These are phyloP conservation scores for Leptobrachium ailaonicum DNA, from an alignment of 2,113 vertebrate genomes.

Conservation along the genomic window DNA sequence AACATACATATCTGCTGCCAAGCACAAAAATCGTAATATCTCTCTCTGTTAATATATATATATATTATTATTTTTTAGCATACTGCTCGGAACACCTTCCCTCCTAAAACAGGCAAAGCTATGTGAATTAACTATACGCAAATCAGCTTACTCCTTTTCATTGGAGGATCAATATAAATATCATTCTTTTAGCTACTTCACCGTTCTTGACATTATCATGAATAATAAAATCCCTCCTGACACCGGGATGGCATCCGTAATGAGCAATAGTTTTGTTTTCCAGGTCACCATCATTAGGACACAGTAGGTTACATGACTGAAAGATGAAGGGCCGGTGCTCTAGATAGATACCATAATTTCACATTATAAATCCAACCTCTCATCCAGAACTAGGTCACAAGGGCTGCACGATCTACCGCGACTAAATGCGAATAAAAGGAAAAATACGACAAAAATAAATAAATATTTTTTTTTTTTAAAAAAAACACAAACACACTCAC, in stretches of 20 bases:
- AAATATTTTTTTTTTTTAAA: not conserved
- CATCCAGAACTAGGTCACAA: constrained; percentile 43
- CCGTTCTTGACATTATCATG: constrained; percentile 43
- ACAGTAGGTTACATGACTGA: constrained; percentile 38
- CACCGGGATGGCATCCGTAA: constrained; percentile 41
- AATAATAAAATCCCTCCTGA: constrained; percentile 43
- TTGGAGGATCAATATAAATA: constrained; percentile 31
- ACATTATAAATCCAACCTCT: constrained; percentile 40
- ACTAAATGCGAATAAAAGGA: constrained; percentile 17
- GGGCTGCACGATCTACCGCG: constrained; percentile 40
- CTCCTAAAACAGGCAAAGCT: constrained; percentile 3
- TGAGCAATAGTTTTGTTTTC: constrained; percentile 38
- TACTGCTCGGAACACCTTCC: constrained; percentile 27
- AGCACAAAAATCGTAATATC: not conserved
- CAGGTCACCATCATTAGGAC: constrained; percentile 43
- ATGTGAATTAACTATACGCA: constrained; percentile 28
- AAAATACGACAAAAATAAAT: constrained; percentile 46
- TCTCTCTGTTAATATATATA: too few relatives aligned
- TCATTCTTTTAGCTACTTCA: constrained; percentile 17
- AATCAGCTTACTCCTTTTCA: constrained; percentile 29
- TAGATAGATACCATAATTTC: constrained; percentile 42
- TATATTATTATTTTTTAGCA: not conserved
- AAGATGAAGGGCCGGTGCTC: constrained; percentile 38
- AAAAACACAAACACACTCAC: not conserved
- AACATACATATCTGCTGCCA: constrained; percentile 10